A percentile compares a stretch with the other conserved stretches of the same genome.
Conservation (phyloP, 2,797 vertebrate genomes). For the Bufotes viridis region DNA sequence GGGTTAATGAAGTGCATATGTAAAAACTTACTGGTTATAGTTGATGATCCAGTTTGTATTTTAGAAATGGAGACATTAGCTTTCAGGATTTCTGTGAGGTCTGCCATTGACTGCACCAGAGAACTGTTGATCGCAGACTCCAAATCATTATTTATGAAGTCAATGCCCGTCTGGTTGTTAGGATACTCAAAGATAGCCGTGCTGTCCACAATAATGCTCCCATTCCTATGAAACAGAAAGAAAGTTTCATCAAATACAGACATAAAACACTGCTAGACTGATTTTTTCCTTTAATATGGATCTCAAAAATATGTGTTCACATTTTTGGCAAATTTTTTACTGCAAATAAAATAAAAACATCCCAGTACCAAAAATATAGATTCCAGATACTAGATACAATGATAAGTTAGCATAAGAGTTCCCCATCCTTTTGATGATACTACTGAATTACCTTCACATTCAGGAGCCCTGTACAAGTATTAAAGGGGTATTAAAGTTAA, state of each 20-base stretch:
- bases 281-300: too few species aligned
- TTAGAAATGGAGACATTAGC: not conserved
- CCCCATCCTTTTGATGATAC: too few species aligned
- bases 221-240: not conserved
- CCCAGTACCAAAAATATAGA: too few species aligned
- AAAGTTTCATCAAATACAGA: not conserved
- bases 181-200: constrained; percentile 26
- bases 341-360: too few species aligned
- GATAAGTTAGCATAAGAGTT: too few species aligned
- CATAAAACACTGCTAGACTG: not conserved
- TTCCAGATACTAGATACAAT: too few species aligned
- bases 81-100: not conserved
- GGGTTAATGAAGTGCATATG: too few species aligned
- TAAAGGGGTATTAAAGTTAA: too few species aligned
- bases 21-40: constrained; percentile 39
- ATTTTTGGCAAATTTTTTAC: too few species aligned
- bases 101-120: not conserved
- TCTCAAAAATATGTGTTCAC: too few species aligned
- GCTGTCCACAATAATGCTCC: constrained; percentile 40
- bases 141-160: constrained; percentile 36
- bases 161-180: constrained; percentile 52
- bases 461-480: too few species aligned
- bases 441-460: too few species aligned
- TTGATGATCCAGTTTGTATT: not conserved
- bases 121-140: not conserved